These are phyloP conservation scores for Hozukius guyotensis DNA, from an alignment of 2,797 vertebrate species.

Conservation along the genomic window DNA sequence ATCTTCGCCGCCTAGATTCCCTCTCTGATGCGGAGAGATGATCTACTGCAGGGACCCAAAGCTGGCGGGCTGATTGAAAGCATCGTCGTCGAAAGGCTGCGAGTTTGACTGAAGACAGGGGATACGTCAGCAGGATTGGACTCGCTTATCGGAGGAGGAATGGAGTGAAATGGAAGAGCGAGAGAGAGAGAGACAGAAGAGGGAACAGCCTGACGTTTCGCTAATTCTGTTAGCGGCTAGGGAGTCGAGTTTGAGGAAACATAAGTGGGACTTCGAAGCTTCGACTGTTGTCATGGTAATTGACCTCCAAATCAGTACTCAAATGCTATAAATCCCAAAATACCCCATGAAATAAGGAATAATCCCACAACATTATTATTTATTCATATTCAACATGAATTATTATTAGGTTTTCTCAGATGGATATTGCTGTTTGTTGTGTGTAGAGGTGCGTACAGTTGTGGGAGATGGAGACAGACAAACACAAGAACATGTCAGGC, in stretches of 20 bases:
- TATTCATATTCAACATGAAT: too few species aligned
- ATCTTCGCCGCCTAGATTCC: constrained; percentile 29
- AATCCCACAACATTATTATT: too few species aligned
- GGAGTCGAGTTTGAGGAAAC: constrained; percentile 3
- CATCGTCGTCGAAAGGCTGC: not conserved
- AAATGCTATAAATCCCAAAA: too few species aligned
- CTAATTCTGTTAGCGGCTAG: constrained; percentile 40
- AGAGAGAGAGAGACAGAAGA: constrained; percentile 22
- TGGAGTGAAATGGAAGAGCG: constrained; percentile 32
- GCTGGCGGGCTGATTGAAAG: constrained; percentile 55
- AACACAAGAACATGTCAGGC: too few species aligned
- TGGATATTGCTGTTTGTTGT: too few species aligned
- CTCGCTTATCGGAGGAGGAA: constrained; percentile 50
- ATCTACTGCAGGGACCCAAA: constrained; percentile 53
- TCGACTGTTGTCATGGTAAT: too few species aligned
- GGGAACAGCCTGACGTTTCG: constrained; percentile 15
- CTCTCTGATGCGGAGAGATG: constrained; percentile 47
- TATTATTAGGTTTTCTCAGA: too few species aligned
- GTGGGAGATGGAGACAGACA: too few species aligned
- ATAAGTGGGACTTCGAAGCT: not conserved
- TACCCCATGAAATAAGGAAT: too few species aligned
- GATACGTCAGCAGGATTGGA: constrained; percentile 62
- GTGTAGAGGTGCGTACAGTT: too few species aligned
- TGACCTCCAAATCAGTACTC: too few species aligned
- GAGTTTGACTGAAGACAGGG: constrained; percentile 53